Conservation (phyloP, 2,113 vertebrate genomes). For the Poeciliopsis prolifica region DNA sequence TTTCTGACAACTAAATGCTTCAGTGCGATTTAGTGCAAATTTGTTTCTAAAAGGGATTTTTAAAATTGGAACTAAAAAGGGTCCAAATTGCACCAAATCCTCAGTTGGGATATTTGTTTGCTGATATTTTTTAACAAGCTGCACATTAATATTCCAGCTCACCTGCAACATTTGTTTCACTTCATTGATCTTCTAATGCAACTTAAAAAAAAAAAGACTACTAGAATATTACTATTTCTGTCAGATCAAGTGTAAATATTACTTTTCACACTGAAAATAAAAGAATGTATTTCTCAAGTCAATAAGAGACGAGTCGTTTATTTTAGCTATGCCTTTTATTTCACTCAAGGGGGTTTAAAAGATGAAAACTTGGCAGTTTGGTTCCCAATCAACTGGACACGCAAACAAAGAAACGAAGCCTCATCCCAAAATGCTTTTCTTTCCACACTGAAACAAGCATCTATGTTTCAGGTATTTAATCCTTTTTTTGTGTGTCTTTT, state of each 20-base stretch:
- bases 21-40: too few relatives aligned
- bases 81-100: neutral
- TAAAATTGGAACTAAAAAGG: too few relatives aligned
- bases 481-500: neutral
- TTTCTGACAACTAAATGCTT: too few relatives aligned
- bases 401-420: conserved; percentile 49
- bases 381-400: conserved; percentile 71
- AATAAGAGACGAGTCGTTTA: conserved; percentile 71
- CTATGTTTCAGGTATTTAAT: neutral
- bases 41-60: too few relatives aligned
- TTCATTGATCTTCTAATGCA: neutral
- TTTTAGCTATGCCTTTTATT: conserved; percentile 78
- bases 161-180: neutral
- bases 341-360: conserved; percentile 68
- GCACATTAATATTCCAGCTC: conserved; percentile 18
- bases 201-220: neutral
- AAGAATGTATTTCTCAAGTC: conserved; percentile 74
- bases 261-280: conserved; percentile 29
- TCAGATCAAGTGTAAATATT: conserved; percentile 25
- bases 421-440: conserved; percentile 48
- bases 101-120: neutral
- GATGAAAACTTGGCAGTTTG: conserved; percentile 70
- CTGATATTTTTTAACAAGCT: conserved; percentile 22
- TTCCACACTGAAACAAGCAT: conserved; percentile 23
- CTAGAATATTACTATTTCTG: neutral